Percentiles rank a stretch among this genome's conserved stretches.
These are phyloP conservation scores for Nesospiza acunhae DNA, from an alignment of 2,113 vertebrate genomes.

Conservation along the genomic window DNA sequence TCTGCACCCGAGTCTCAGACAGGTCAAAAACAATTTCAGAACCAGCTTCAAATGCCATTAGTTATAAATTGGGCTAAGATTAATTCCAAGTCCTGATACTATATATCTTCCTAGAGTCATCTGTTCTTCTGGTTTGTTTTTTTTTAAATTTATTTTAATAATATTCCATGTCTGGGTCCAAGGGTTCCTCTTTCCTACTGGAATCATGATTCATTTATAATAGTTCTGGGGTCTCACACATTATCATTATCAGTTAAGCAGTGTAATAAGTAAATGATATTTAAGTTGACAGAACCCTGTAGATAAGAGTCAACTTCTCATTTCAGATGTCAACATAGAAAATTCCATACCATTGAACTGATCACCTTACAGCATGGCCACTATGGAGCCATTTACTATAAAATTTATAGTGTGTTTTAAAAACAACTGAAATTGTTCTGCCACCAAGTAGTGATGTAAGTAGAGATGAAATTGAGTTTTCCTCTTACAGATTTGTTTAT, in stretches of 20 bases:
- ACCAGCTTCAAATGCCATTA: neutral
- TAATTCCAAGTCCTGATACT: neutral
- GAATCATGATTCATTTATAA: neutral
- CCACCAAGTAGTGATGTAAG: neutral
- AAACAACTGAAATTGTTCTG: neutral
- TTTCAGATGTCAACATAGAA: neutral
- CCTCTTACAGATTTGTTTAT: neutral
- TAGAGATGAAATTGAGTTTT: neutral
- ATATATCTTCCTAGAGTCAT: neutral
- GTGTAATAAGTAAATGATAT: neutral
- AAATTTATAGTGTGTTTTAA: neutral
- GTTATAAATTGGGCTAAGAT: neutral
- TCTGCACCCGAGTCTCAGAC: neutral
- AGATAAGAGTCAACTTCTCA: neutral
- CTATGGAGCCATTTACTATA: neutral
- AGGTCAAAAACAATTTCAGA: neutral
- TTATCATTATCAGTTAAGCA: slow-evolving; percentile 11
- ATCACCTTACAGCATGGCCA: neutral
- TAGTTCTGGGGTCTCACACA: neutral
- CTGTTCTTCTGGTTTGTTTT: neutral
- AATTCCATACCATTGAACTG: neutral
- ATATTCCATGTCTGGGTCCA: neutral
- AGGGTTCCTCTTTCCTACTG: neutral
- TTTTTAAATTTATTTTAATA: neutral
- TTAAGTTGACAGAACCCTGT: neutral